Evolutionary conservation across 2,797 vertebrate genomes (phyloP), one percentile per base, ranked within the genome.

Genomic region (Alectoris magna): DNA sequence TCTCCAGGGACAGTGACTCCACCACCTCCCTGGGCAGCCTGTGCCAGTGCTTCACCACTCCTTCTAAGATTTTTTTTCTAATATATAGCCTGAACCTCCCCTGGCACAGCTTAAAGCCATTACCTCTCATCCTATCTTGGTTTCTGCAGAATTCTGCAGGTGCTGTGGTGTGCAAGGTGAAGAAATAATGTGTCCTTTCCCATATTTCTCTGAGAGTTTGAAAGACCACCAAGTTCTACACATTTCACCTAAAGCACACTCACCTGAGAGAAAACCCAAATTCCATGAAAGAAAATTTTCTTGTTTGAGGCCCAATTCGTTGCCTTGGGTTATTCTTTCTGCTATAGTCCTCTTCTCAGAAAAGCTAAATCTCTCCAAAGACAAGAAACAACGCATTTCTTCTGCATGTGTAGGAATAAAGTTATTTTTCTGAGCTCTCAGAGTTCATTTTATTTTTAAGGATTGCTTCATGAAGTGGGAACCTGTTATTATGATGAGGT

Each of bases 381-480:
- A 77, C 46, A 88, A 84, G 77, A 55, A 62, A 2, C 14, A 91
- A 78, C 2, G 1, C 34, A 68, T 79, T 77, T 88, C 31, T 26
- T 79, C 83, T 9, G 27, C 64, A 56, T 71, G 14, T 73, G 81
- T 78, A 63, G 44, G 48, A 90, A 26, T 36, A 70, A 85, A 77
- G 67, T n/a, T 82, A 64, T 44, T 93, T 63, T 91, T 91, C 88
- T 68, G 41, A 95, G 80, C 23, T 62, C 34, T 77, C 80, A 44
- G 72, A 58, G n/a, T 56, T 84, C 51, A 68, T 67, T 82, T 91
- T 78, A 7, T 72, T 79, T 90, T 73, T 73, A 91, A 91, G 43
- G 44, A 53, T 27, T 68, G 41, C 38, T 82, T 84, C 64, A 86
- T 92, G 88, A 92, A 92, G 88, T 26, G 90, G 51, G 51, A 93